phyloP scores from a whole-genome alignment of 30 jellyfish, hydroid and myxozoan species.

The Aurelia sp. region DNA sequence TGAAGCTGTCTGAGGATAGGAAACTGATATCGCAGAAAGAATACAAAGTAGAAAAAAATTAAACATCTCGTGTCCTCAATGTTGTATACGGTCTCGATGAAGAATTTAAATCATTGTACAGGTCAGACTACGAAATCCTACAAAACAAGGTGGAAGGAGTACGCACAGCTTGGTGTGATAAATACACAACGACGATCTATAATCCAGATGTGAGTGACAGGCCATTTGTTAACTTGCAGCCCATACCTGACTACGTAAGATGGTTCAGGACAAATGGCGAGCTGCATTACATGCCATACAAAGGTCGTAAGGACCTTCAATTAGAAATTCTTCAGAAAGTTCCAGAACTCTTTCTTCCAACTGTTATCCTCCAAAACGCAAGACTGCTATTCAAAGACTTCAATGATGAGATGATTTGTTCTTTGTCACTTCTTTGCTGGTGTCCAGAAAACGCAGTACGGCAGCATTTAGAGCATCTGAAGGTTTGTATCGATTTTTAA shows the following conservation, averaged over 20 bases:
- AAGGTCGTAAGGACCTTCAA: neutral
- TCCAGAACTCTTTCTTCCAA: slow-evolving; percentile 14
- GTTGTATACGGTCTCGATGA: slow-evolving; percentile 12
- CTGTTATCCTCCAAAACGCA: slow-evolving; percentile 16
- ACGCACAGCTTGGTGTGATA: slow-evolving; percentile 13
- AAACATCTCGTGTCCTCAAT: neutral
- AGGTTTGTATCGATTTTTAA: neutral
- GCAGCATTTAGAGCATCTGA: slow-evolving; percentile 3
- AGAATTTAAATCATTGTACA: neutral
- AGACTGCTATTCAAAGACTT: neutral
- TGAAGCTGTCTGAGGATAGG: slow-evolving; percentile 6
- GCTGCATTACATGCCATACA: slow-evolving; percentile 9
- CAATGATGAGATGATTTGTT: neutral
- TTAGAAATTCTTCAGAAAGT: neutral
- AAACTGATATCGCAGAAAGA: neutral
- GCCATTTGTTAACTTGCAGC: slow-evolving; percentile 7
- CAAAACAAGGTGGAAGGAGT: slow-evolving; percentile 3
- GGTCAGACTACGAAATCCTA: neutral
- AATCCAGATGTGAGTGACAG: slow-evolving; percentile 1
- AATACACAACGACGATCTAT: slow-evolving; percentile 12
- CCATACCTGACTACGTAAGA: slow-evolving; percentile 17
- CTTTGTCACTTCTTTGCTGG: slow-evolving; percentile 12
- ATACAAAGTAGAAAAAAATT: neutral
- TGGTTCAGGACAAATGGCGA: slow-evolving; percentile 29
- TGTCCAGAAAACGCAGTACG: slow-evolving; percentile 10